Evolutionary conservation across 2,113 vertebrate genomes (phyloP).

Genomic region (Nymphicus hollandicus): DNA sequence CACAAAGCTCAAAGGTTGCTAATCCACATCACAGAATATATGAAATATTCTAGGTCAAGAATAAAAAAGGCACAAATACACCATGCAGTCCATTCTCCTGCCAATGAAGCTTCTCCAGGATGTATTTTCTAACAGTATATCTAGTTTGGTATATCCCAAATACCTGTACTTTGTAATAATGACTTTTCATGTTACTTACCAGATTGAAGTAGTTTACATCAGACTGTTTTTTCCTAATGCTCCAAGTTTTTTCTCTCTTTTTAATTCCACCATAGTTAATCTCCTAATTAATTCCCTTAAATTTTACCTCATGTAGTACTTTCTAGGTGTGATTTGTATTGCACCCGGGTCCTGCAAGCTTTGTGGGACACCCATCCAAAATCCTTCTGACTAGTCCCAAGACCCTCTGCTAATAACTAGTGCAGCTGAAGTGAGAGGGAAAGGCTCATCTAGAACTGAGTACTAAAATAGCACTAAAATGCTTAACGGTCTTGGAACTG

Average conservation of each 20-base stretch:
- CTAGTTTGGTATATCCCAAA: background rate
- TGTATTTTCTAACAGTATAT: background rate
- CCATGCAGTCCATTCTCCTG: background rate
- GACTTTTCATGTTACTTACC: background rate
- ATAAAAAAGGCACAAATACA: background rate
- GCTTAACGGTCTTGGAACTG: fast-evolving
- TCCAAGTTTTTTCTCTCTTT: background rate
- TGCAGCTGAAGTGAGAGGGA: background rate
- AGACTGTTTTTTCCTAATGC: background rate
- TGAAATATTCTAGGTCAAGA: background rate
- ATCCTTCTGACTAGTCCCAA: background rate
- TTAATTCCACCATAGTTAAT: background rate
- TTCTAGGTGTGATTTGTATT: background rate
- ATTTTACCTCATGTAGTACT: background rate
- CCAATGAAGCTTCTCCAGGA: background rate
- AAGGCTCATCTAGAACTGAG: background rate
- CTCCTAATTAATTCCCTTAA: background rate
- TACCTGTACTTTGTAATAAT: background rate
- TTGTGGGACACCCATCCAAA: background rate
- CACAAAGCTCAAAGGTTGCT: background rate
- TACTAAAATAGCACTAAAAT: background rate
- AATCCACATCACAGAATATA: background rate
- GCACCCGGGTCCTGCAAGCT: fast-evolving
- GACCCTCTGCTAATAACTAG: background rate
- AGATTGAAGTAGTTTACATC: background rate